Evolutionary conservation across 2,888 invertebrate genomes (phyloP), one percentile per base, ranked within the genome.

Genomic region (Pediacus dermestoides): DNA sequence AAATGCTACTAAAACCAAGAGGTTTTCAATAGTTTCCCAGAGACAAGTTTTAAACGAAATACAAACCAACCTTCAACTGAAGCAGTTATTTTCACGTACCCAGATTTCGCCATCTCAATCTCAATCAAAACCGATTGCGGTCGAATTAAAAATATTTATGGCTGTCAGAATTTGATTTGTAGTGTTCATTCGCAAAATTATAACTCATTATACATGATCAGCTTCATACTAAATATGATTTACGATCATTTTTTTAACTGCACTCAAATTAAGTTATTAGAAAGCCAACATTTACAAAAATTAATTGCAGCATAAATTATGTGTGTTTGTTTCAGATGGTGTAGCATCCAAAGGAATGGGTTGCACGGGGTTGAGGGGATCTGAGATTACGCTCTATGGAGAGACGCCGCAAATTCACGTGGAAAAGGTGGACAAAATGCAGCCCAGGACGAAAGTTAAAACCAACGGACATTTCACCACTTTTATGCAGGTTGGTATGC

Each of bases 401-500:
- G 71, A 71, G 44, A 49, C 58, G 11, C 39, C 37, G 8, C 40
- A 39, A 7, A 44, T 54, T 26, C 42, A 41, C 6, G 34, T 49
- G 7, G 53, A 57, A 33, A 63, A 55, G 44, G 36, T 47, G 21
- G 61, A 60, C 44, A 56, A 60, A 52, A 50, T 53, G 34, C 64
- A 63, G 45, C 62, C 71, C 39, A 68, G 75, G 61, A 73, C 71
- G 46, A 78, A 78, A 67, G 74, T 80, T 46, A 80, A 80, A 62
- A 80, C 82, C 42, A 80, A 80, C 59, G 81, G 81, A 33, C 78
- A 80, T 61, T 77, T 81, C 63, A 77, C 80, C 41, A 73, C 77
- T 37, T 78, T 76, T 61, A 81, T 81, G 78, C 68, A 81, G 72
- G 78, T 80, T 23, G 9, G 10, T 23, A 23, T 23, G 3, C 8